These are phyloP conservation scores for Globicephala melas DNA, from an alignment of 2,113 vertebrate species.

Conservation along the genomic window DNA sequence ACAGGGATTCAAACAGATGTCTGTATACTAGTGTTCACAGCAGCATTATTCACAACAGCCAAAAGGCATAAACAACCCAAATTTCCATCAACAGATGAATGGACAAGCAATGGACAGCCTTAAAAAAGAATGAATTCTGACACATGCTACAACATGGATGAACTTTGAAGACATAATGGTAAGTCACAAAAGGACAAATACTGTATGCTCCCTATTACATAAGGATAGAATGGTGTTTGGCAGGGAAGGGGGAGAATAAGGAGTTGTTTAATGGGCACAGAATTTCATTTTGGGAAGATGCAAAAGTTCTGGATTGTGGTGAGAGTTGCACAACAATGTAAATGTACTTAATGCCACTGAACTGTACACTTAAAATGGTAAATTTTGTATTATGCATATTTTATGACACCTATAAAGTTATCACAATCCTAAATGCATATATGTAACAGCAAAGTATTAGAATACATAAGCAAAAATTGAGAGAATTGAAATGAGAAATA, in stretches of 20 bases:
- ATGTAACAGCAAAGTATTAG: not conserved
- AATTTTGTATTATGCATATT: not conserved
- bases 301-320: not conserved
- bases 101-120: not conserved
- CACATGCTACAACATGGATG: not conserved
- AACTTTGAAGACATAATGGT: not conserved
- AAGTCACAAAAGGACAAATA: not conserved
- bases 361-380: not conserved
- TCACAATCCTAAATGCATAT: not conserved
- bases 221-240: not conserved
- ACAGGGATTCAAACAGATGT: not conserved
- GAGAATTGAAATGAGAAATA: not conserved
- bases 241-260: not conserved
- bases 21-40: not conserved
- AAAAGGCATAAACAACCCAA: not conserved
- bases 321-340: not conserved
- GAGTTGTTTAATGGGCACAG: not conserved
- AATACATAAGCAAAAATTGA: not conserved
- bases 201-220: not conserved
- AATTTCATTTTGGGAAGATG: not conserved
- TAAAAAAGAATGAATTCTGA: not conserved
- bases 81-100: not conserved
- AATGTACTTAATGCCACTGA: not conserved
- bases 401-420: not conserved
- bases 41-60: not conserved